Evolutionary conservation across 1,140 invertebrate genomes (phyloP).

Genomic region (Kradibia gibbosae): DNA sequence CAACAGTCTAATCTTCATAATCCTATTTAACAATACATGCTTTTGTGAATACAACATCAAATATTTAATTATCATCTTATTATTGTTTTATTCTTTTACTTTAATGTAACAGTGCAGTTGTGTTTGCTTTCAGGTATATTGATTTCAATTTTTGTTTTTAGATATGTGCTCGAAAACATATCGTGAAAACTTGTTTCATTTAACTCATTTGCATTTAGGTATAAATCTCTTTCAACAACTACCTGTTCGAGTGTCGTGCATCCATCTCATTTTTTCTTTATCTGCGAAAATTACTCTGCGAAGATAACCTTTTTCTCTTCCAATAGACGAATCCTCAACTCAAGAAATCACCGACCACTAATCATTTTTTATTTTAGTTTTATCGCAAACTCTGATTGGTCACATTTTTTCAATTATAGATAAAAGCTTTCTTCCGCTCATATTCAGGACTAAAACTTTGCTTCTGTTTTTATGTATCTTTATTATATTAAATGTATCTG

Average conservation of each 20-base stretch:
- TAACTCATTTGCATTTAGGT: background rate
- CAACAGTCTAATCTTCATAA: background rate
- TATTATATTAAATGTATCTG: no score
- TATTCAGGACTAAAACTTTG: no score
- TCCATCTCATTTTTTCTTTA: background rate
- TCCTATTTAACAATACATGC: background rate
- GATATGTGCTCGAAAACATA: background rate
- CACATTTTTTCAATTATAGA: background rate
- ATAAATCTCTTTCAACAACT: slow-evolving; percentile 12
- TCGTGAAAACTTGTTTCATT: background rate
- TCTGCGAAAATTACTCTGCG: background rate
- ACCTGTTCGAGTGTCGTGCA: background rate
- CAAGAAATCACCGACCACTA: background rate
- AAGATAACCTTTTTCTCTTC: background rate
- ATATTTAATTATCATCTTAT: background rate
- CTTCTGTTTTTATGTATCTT: no score
- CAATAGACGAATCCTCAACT: background rate
- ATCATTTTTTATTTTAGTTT: background rate
- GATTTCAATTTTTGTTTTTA: background rate
- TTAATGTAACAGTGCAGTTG: background rate
- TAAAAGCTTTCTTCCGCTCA: background rate
- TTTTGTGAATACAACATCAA: background rate
- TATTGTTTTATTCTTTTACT: background rate
- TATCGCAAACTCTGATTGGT: background rate
- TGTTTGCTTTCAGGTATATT: background rate